A percentile compares a stretch with the other conserved stretches of the same genome.
Evolutionary conservation across 2,113 vertebrate species (phyloP).

Genomic region (Propithecus coquereli): DNA sequence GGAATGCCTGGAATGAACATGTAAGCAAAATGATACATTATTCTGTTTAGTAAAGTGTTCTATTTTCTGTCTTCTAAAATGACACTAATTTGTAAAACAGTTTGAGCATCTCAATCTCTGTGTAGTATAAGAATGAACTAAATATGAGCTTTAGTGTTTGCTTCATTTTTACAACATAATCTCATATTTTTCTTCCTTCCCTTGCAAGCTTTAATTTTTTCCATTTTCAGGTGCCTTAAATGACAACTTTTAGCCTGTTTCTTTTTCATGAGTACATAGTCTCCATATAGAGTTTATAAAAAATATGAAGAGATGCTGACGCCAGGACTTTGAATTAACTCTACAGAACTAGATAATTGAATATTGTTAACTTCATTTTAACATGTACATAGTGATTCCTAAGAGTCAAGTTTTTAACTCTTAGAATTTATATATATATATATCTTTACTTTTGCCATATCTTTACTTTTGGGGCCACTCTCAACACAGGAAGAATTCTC

Average conservation of each 20-base stretch:
- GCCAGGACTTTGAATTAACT: neutral
- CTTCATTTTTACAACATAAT: conserved; percentile 18
- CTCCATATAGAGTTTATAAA: neutral
- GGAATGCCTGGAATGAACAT: conserved; percentile 99
- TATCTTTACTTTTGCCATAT: neutral
- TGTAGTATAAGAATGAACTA: neutral
- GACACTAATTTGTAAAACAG: neutral
- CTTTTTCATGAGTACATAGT: neutral
- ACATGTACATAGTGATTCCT: neutral
- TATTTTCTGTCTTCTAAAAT: conserved; percentile 35
- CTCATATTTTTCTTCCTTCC: conserved; percentile 16
- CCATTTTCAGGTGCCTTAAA: conserved; percentile 5
- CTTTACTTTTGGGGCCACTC: neutral
- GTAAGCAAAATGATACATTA: conserved; percentile 83
- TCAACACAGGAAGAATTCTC: neutral
- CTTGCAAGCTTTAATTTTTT: neutral
- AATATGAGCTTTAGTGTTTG: neutral
- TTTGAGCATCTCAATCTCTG: neutral
- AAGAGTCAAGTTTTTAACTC: neutral
- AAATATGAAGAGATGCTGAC: neutral
- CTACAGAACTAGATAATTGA: neutral
- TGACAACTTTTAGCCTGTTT: neutral
- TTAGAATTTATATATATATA: neutral
- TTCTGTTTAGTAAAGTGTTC: conserved; percentile 42
- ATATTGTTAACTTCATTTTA: neutral